Evolutionary conservation across 2,113 vertebrate genomes (phyloP).

Genomic region (Diphyllodes magnificus): DNA sequence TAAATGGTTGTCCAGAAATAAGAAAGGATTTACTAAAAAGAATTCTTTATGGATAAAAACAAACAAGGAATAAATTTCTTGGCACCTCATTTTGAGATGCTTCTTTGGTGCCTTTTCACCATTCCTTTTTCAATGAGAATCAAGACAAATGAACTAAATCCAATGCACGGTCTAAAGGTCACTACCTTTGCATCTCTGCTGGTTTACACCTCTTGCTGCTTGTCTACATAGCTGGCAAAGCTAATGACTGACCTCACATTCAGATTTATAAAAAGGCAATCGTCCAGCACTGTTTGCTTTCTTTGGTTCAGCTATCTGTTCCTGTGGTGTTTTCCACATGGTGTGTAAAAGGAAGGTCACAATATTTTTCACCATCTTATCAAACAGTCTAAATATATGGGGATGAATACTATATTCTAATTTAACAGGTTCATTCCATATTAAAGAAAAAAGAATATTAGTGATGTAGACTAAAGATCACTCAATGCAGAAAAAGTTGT

Average conservation of each 20-base stretch:
- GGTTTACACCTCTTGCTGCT: neutral
- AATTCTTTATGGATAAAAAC: neutral
- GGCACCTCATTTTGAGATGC: neutral
- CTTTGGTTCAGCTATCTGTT: slow-evolving; percentile 30
- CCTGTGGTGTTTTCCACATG: slow-evolving; percentile 43
- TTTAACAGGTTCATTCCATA: neutral
- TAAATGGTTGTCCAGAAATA: neutral
- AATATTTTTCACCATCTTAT: neutral
- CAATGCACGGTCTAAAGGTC: neutral
- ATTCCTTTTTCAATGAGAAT: neutral
- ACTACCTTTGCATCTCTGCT: neutral
- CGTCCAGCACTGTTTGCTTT: neutral
- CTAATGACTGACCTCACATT: neutral
- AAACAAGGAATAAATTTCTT: neutral
- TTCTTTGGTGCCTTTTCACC: neutral
- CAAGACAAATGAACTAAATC: neutral
- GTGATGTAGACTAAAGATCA: neutral
- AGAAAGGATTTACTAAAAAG: neutral
- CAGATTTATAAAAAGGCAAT: slow-evolving; percentile 32
- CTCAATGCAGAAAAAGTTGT: neutral
- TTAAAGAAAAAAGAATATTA: neutral
- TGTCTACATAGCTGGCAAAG: neutral
- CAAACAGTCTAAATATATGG: neutral
- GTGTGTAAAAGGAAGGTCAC: slow-evolving; percentile 6
- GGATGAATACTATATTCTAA: neutral